phyloP scores from a whole-genome alignment of 2,113 vertebrate species.

The Aspiorhynchus laticeps region DNA sequence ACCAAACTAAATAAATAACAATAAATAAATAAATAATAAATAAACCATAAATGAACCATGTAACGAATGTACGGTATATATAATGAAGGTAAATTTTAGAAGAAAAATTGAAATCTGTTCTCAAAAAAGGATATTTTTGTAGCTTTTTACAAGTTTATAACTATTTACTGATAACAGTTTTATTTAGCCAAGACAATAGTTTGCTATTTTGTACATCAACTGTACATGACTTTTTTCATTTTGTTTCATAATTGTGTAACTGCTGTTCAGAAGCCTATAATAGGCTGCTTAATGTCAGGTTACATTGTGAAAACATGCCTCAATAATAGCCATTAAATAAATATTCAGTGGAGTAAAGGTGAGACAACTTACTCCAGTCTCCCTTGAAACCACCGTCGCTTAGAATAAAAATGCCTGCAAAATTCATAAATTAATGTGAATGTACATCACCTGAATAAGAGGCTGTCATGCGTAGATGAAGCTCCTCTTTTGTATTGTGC shows the following conservation, averaged over 20 bases:
- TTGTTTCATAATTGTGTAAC: too few species aligned
- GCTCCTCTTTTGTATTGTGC: neutral
- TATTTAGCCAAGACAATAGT: neutral
- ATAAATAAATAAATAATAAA: neutral
- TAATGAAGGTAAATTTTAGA: neutral
- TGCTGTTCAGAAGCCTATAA: too few species aligned
- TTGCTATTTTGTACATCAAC: neutral
- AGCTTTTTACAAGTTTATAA: neutral
- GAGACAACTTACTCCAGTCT: neutral
- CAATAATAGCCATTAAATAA: neutral
- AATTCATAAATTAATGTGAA: neutral
- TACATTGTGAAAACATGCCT: neutral
- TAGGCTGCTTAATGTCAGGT: neutral
- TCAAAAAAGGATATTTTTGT: too few species aligned
- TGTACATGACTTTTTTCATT: too few species aligned
- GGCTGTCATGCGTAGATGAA: neutral
- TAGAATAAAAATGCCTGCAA: neutral
- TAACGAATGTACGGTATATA: neutral
- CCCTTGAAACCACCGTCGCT: neutral
- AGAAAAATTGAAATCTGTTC: neutral
- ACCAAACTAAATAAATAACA: neutral
- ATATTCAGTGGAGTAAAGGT: neutral
- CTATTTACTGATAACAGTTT: neutral
- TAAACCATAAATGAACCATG: neutral
- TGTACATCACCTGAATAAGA: neutral